These are phyloP conservation scores for Zaprionus africanus DNA, from an alignment of 1,140 invertebrate genomes.

Conservation along the genomic window DNA sequence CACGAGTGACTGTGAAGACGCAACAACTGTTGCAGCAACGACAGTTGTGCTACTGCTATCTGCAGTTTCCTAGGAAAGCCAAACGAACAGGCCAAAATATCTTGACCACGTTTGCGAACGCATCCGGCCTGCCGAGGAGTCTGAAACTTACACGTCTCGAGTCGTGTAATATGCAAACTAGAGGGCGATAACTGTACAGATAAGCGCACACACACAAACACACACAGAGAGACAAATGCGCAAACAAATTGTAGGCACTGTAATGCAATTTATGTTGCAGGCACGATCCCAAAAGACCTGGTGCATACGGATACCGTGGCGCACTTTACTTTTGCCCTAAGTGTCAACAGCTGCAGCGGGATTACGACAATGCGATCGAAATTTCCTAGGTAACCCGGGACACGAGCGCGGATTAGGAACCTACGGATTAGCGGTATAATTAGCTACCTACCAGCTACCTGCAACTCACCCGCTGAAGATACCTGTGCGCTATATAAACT, in stretches of 20 bases:
- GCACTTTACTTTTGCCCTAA: constrained; percentile 20
- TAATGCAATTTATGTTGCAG: constrained; percentile 64
- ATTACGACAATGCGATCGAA: too few relatives aligned
- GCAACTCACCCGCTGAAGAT: background rate
- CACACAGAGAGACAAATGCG: constrained; percentile 5
- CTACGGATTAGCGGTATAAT: background rate
- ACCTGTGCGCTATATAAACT: constrained; percentile 44
- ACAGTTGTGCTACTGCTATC: constrained; percentile 37
- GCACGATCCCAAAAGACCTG: constrained; percentile 39
- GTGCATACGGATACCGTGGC: constrained; percentile 2
- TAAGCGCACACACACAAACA: constrained; percentile 44
- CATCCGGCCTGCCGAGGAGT: constrained; percentile 61
- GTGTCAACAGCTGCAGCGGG: constrained; percentile 15
- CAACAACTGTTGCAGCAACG: constrained; percentile 3
- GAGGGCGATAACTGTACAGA: constrained; percentile 79
- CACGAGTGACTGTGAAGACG: constrained; percentile 23
- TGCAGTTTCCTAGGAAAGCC: constrained; percentile 65
- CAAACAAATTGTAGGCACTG: constrained; percentile 72
- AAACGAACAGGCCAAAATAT: constrained; percentile 43
- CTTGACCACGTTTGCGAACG: constrained; percentile 72
- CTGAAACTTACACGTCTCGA: constrained; percentile 67
- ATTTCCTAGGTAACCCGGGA: background rate
- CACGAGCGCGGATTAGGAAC: background rate
- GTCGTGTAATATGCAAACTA: constrained; percentile 81
- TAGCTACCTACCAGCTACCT: background rate